Evolutionary conservation across 2,888 invertebrate species (phyloP), one percentile per base, ranked within the genome.

Genomic region (Pinctada fucata): DNA sequence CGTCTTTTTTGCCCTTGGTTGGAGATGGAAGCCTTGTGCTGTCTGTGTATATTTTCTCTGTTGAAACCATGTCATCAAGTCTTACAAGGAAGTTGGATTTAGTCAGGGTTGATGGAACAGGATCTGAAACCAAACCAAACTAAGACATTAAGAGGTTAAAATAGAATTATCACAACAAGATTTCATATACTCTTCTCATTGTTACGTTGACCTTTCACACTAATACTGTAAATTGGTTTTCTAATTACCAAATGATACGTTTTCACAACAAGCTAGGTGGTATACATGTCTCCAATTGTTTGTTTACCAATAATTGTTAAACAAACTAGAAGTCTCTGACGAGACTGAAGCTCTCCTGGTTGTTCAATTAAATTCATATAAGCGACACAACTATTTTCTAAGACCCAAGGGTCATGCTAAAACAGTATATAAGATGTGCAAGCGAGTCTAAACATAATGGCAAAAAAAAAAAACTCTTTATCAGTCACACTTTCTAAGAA

Each of bases 91-190:
- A 73, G 51, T 84, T 83, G 6, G 82, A 83, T 31, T 86, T 85
- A 2, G 88, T 85, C 64, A 91, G 80, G 77, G 90, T 89, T 50
- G 75, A 79, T 48, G 91, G 91, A 51, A 91, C 82, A 2, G 91
- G 90, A 81, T 91, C 91, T 91, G 85, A 58, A 84, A 83, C 75
- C 31, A 75, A 75, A 3, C 49, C 8, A 64, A 66, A 66, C 51
- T 8, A 66, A 64, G 67, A 74, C 10, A 10, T 51, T 6, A 65
- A 5, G 10, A 13, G 48, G 58, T 50, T 10, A 75, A 51, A 48
- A 50, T 52, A 31, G 31, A 31, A 31, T 31, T 31, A 31, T 31
- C 31, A 31, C 31, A 31, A 31, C 31, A 31, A 31, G 31, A 31
- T 31, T 31, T 31, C 31, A 31, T 31, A 31, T 31, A 31, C 31